A percentile compares a stretch with the other conserved stretches of the same genome.
Evolutionary conservation across 2,797 vertebrate species (phyloP).

Genomic region (Triplophysa yarkandensis): DNA sequence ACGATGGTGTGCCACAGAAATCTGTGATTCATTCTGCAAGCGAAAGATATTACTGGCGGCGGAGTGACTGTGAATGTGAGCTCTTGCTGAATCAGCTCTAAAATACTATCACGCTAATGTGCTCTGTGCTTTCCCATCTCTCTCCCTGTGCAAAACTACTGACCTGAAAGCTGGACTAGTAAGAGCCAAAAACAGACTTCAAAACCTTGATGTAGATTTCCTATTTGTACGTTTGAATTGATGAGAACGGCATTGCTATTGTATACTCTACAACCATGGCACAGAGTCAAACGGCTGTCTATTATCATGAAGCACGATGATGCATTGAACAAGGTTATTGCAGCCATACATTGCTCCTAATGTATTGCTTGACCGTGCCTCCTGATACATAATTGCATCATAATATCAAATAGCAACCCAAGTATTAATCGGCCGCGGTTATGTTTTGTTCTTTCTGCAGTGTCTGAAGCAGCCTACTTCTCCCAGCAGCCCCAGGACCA

Average conservation of each 20-base stretch:
- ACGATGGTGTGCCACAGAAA: conserved; percentile 31
- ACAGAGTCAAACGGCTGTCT: conserved; percentile 6
- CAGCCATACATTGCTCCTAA: neutral
- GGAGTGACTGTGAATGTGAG: conserved; percentile 39
- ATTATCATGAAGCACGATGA: conserved; percentile 2
- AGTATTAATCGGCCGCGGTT: conserved; percentile 26
- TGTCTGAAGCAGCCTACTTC: conserved; percentile 83
- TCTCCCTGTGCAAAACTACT: conserved; percentile 51
- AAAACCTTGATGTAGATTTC: conserved; percentile 32
- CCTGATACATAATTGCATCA: conserved; percentile 6
- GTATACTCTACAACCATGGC: neutral
- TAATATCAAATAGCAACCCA: conserved; percentile 8
- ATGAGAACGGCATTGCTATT: neutral
- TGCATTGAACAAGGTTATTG: conserved; percentile 5
- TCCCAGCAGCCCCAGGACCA: conserved; percentile 88
- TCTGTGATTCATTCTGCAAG: conserved; percentile 38
- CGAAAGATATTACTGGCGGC: conserved; percentile 32
- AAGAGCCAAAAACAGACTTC: conserved; percentile 37
- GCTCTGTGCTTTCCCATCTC: conserved; percentile 48
- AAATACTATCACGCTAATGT: conserved; percentile 48
- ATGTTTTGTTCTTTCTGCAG: conserved; percentile 59
- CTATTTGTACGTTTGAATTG: conserved; percentile 5
- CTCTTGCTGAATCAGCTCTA: conserved; percentile 52
- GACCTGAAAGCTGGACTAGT: conserved; percentile 49
- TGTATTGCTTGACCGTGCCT: conserved; percentile 9